Evolutionary conservation across 1,140 invertebrate genomes (phyloP), one percentile per base, ranked within the genome.

Genomic region (Steinernema feltiae): DNA sequence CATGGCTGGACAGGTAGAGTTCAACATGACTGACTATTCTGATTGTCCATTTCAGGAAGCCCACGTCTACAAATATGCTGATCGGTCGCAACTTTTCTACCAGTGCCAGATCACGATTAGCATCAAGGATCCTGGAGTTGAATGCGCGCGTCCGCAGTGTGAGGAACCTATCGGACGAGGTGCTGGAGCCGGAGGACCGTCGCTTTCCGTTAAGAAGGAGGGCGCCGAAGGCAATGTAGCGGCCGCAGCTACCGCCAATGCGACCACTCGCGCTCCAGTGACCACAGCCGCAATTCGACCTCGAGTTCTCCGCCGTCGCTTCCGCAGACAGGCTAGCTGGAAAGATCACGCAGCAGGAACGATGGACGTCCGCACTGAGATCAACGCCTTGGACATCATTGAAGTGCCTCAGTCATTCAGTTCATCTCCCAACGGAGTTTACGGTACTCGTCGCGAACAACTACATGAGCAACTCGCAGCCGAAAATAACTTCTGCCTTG

Each of bases 11-110:
- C 78, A 80, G 69, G 70, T 73, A 29, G 18, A 24, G 24, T 75
- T 12, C 15, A 29, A 35, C 21, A 71, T 69, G 21, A 70, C 48
- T n/a, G 48, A 73, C 71, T 72, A 63, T 63, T 12, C 53, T 63
- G 24, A 3, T 63, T 63, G 53, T 63, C n/a, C 41, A 7, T 53
- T 24, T 70, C 32, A 74, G 70, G 79, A 80, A 46, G 79, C 79
- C 70, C 79, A 80, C 79, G 79, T 80, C 46, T 80, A 80, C 79
- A 80, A 80, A 31, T 80, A 80, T 72, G 79, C 79, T 15, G 79
- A 80, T 32, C 69, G 79, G 1, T 73, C 77, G 1, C 78, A 79
- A 7, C 70, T 79, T 3, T 80, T 80, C 79, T 80, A 79, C 63
- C 79, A 80, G 71, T 80, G 79, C 72, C 79, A 80, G 63, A 80